Evolutionary conservation across 2,797 vertebrate species (phyloP).

Genomic region (Pangasius sanitwongsei): DNA sequence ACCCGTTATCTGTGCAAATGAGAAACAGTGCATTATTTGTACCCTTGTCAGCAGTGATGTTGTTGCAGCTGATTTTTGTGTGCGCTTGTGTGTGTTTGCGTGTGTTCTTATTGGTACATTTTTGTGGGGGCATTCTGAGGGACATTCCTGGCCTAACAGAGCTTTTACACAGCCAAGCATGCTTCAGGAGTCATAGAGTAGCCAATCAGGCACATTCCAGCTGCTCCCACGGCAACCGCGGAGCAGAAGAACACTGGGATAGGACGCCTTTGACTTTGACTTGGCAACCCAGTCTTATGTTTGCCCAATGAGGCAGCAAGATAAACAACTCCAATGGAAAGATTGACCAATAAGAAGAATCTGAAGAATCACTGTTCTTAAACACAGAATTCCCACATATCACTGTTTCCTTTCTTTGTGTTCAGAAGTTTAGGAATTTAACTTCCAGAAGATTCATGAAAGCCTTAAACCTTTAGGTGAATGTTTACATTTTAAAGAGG

Average conservation of each 20-base stretch:
- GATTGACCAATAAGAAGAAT: slow-evolving; percentile 37
- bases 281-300: slow-evolving; percentile 52
- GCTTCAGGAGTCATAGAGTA: slow-evolving; percentile 70
- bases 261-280: slow-evolving; percentile 60
- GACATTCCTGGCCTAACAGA: slow-evolving; percentile 69
- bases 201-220: slow-evolving; percentile 72
- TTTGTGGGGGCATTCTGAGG: slow-evolving; percentile 60
- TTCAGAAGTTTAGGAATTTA: slow-evolving; percentile 38
- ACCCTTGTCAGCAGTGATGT: slow-evolving; percentile 27
- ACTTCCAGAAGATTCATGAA: slow-evolving; percentile 42
- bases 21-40: slow-evolving; percentile 27
- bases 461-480: not conserved
- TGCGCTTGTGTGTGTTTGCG: slow-evolving; percentile 37
- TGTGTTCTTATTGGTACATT: slow-evolving; percentile 38
- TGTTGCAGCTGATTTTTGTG: slow-evolving; percentile 20
- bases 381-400: slow-evolving; percentile 11
- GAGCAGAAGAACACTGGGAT: slow-evolving; percentile 31
- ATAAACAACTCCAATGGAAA: slow-evolving; percentile 39
- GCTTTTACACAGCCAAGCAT: slow-evolving; percentile 68
- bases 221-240: slow-evolving; percentile 75
- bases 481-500: slow-evolving; percentile 37
- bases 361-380: slow-evolving; percentile 13
- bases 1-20: slow-evolving; percentile 21
- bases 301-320: slow-evolving; percentile 54
- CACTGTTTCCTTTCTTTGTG: slow-evolving; percentile 40